Base-by-base conservation (phyloP, 1,140 invertebrate genomes). In the Neodiprion lecontei region DNA sequence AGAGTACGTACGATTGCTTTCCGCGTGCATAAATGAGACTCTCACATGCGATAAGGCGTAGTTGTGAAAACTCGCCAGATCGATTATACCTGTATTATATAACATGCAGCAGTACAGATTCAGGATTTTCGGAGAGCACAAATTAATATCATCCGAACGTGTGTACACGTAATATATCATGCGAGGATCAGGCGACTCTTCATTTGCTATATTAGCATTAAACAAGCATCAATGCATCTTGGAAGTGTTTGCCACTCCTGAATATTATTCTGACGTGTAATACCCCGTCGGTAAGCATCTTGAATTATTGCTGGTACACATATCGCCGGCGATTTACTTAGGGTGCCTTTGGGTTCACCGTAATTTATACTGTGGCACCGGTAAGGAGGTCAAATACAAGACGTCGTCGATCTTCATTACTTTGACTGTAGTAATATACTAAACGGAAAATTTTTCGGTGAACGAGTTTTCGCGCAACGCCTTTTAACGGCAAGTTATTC, bases 281-380 rank as follows among this genome's bases (percentile, higher is more conserved):
- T 61, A 61, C 53, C 50, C 53, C 53, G 53, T 12, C 53, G 53
- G 53, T 61, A 61, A 61, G n/a, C 53, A 61, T 61, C 53, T 61
- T 61, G 53, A 61, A 61, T 61, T 61, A 61, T 61, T 61, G n/a
- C 53, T 9, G 53, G 53, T 61, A 61, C 53, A 61, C n/a, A 61
- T 17, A 17, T 17, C 11, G 53, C 53, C n/a, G 11, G 53, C 53
- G 53, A 61, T 61, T 61, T 61, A 61, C 53, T 61, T 0, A 17
- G 53, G 53, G 8, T 61, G 11, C 53, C 9, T 61, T 61, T 14
- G 53, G 53, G 53, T 61, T 17, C n/a, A 17, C 53, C 53, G 11
- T 14, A 17, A 17, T 17, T 61, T 17, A 61, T 0, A 61, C 5
- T 40, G 53, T 61, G 53, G 53, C 53, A 12, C 53, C n/a, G n/a